Evolutionary conservation across 2,797 vertebrate species (phyloP).

Genomic region (Epinephelus awoara): DNA sequence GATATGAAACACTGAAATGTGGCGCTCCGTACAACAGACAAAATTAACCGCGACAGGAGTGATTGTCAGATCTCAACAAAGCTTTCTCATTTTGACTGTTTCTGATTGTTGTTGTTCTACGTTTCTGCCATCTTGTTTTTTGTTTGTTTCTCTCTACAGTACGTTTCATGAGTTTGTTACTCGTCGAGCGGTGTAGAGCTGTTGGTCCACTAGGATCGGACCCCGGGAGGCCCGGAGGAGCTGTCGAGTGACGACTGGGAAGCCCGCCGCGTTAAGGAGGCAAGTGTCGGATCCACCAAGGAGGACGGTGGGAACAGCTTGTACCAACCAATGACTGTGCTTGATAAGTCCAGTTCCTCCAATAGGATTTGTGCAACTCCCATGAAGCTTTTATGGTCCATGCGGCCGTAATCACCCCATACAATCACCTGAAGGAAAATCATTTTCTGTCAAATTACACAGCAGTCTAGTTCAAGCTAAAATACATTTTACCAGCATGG

Average conservation of each 20-base stretch:
- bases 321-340: conserved; percentile 99
- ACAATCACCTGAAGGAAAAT: conserved; percentile 92
- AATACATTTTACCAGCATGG: background rate
- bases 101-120: conserved; percentile 83
- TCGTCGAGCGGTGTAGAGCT: conserved; percentile 48
- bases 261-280: conserved; percentile 95
- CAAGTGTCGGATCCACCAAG: conserved; percentile 96
- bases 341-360: conserved; percentile 98
- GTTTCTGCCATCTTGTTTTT: conserved; percentile 47
- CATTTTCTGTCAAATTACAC: conserved; percentile 11
- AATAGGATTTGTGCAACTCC: conserved; percentile 98
- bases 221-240: conserved; percentile 93
- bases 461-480: background rate
- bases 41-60: conserved; percentile 88
- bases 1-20: conserved; percentile 75
- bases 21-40: conserved; percentile 81
- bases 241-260: conserved; percentile 98
- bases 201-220: conserved; percentile 92
- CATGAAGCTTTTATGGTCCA: conserved; percentile 99
- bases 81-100: conserved; percentile 88
- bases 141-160: conserved; percentile 56
- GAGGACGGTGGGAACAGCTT: conserved; percentile 99
- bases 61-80: conserved; percentile 99
- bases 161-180: conserved; percentile 49
- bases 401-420: conserved; percentile 98